Evolutionary conservation across 35 echinoderm and acorn worm species (phyloP), one percentile per base, ranked within the genome.

Genomic region (Amphiura filiformis): DNA sequence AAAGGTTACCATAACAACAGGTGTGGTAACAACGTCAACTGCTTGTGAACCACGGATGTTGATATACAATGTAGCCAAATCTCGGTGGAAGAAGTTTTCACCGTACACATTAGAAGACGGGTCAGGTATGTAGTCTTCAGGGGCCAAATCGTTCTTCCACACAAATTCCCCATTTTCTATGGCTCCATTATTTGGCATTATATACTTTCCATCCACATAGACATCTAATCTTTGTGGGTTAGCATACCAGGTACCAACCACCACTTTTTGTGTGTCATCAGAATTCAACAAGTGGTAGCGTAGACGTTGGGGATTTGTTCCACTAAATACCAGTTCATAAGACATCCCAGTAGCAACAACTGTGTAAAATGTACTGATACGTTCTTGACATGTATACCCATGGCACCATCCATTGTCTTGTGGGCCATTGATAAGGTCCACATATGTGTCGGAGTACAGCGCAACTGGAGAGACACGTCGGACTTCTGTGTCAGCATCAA

Each of bases 81-180:
- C 93, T 0, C 87, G 82, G 80, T 94, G 89, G 65, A 98, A 98
- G 84, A 90, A 98, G 77, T 98, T 98, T 78, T 92, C 92, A 20
- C 96, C 96, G 39, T 91, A 83, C 0, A 94, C 37, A 13, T 33
- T 26, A 13, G 96, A 98, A 23, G 34, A 31, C 36, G 84, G 31
- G 15, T 30, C 30, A 1, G 96, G 96, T 20, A 64, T 57, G 89
- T 34, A 91, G 35, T 95, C 78, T 36, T 84, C 44, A 17, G 39
- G 30, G 0, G 80, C 52, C 13, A 47, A n/a, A 34, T 86, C 61
- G 13, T 38, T 39, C 37, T 61, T 65, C 83, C 81, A 84, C 28
- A 94, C 78, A 12, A 42, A 37, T n/a, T 84, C 79, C 15, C 39
- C 65, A n/a, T 39, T 26, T 35, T 76, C 34, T 52, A 56, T 44